Conservation (phyloP, 2,888 invertebrate species). For the Idaea biselata region DNA sequence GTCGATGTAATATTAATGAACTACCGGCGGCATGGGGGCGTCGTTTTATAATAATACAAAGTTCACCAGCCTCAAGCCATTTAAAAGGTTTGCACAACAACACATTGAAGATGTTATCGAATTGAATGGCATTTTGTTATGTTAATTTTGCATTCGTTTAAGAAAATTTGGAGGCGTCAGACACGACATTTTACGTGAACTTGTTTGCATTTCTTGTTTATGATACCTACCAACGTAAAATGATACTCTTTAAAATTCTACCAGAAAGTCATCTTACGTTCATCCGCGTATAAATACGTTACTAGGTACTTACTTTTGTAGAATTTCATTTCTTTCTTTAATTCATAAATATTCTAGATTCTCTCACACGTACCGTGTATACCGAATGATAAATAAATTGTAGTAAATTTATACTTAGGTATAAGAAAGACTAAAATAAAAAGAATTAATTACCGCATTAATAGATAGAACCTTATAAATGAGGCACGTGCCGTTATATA, state of each 20-base stretch:
- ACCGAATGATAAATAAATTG: too few relatives aligned
- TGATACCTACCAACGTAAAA: neutral
- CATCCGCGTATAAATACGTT: too few relatives aligned
- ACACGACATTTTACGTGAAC: neutral
- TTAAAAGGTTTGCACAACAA: constrained; percentile 14
- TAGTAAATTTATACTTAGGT: too few relatives aligned
- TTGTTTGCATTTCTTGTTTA: neutral
- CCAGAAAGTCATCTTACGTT: too few relatives aligned
- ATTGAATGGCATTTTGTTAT: constrained; percentile 13
- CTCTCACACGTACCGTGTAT: too few relatives aligned
- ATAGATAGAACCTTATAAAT: neutral
- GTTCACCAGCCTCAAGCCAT: constrained; percentile 20
- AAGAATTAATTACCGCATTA: neutral
- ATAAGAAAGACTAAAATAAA: neutral
- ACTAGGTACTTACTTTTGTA: too few relatives aligned
- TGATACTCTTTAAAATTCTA: neutral
- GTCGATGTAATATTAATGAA: constrained; percentile 25
- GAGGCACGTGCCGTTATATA: neutral
- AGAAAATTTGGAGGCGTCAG: constrained; percentile 4
- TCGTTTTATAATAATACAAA: constrained; percentile 15
- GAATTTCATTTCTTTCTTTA: too few relatives aligned
- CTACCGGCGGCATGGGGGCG: constrained; percentile 8
- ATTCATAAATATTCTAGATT: too few relatives aligned
- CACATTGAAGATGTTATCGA: constrained; percentile 14
- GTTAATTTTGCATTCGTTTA: constrained; percentile 16